Base-by-base conservation (phyloP, 2,113 vertebrate species). In the Phyllostomus hastatus region DNA sequence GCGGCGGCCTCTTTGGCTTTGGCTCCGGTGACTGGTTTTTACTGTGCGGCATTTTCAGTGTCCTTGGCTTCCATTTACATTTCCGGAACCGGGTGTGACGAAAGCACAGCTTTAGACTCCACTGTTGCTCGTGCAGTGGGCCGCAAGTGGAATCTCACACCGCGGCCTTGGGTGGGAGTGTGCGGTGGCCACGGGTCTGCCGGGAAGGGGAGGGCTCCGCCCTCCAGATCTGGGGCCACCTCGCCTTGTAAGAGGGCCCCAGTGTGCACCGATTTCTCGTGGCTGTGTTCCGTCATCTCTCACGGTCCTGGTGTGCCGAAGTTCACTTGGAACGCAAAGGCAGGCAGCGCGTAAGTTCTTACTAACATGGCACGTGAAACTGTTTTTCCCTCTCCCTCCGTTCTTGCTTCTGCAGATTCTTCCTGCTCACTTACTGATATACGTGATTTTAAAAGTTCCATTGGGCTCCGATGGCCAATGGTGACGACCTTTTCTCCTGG, bases 1-100 rank as follows among this genome's bases (percentile, higher is more conserved):
- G 33, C 10, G 7, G 48, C 4, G 59, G 33, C 3, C 26, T 11
- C 31, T 26, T 33, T 2, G 0, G 10, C 15, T 16, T 4, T 33
- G 41, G 22, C 7, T 28, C 7, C 1, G 9, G 66, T 48, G 66
- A 35, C 35, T 41, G 19, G 19, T 26, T 41, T 41, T 41, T 2
- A 43, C 7, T 6, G 38, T 6, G 10, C 10, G 1, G 10, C 41
- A 11, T 64, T 9, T 52, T 43, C 38, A 46, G 31, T 52, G 31
- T 15, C 14, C 46, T 66, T 7, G 26, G 20, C 87, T 57, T 61
- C n/a, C 46, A 54, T 57, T 66, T 57, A 54, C 81, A 38, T 46
- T 7, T 73, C 12, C 3, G 8, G 33, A 14, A 41, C 35, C 33
- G 1, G 4, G 1, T 2, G 10, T 1, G 67, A 41, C 2, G 6